These are phyloP conservation scores for Drosophila ustulata DNA, from an alignment of 2,888 invertebrate species.

Conservation along the genomic window DNA sequence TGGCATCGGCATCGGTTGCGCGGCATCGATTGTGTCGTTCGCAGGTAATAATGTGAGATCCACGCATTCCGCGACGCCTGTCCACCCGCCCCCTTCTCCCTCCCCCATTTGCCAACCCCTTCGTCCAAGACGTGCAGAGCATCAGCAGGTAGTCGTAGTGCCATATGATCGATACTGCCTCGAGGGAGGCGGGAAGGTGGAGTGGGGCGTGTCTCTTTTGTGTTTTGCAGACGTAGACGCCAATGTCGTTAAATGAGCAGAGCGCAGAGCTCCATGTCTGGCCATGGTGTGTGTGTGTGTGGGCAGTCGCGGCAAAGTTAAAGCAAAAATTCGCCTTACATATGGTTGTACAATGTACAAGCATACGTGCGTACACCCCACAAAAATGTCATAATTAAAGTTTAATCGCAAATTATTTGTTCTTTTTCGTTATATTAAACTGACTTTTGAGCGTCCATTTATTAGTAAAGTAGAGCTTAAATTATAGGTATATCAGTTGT, in stretches of 20 bases:
- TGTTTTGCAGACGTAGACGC: slow-evolving; percentile 80
- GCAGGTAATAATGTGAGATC: slow-evolving; percentile 81
- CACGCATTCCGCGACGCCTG: slow-evolving; percentile 73
- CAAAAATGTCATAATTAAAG: too few relatives aligned
- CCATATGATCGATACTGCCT: slow-evolving; percentile 69
- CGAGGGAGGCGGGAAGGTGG: slow-evolving; percentile 46
- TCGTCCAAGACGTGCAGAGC: slow-evolving; percentile 23
- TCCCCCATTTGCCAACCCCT: background rate
- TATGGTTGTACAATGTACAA: slow-evolving; percentile 27
- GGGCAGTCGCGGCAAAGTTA: slow-evolving; percentile 74
- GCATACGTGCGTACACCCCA: background rate
- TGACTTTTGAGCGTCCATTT: too few relatives aligned
- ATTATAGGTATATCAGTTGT: too few relatives aligned
- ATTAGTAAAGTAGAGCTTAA: too few relatives aligned
- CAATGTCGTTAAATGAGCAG: slow-evolving; percentile 78
- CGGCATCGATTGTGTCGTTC: slow-evolving; percentile 80
- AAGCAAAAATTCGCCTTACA: slow-evolving; percentile 72
- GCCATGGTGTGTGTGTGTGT: slow-evolving; percentile 45
- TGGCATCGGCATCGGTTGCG: slow-evolving; percentile 43
- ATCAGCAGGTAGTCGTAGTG: slow-evolving; percentile 74
- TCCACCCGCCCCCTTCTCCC: slow-evolving; percentile 11
- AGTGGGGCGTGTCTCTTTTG: slow-evolving; percentile 71
- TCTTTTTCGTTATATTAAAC: too few relatives aligned
- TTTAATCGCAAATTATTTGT: too few relatives aligned
- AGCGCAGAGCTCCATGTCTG: slow-evolving; percentile 27